Base-by-base conservation (phyloP, 2,797 vertebrate genomes). In the Luscinia luscinia region DNA sequence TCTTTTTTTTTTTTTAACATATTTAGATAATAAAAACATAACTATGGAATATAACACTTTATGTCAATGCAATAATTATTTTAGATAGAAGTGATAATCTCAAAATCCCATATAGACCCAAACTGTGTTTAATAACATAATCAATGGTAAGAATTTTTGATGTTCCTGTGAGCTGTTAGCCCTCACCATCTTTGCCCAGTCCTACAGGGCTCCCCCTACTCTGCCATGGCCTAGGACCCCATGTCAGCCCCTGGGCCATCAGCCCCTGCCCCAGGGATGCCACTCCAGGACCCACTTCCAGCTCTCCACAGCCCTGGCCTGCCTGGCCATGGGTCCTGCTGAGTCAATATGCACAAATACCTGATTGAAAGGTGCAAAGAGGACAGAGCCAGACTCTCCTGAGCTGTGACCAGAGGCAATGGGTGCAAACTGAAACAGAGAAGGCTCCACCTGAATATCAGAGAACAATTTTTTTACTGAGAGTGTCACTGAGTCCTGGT, bases 201-300 rank as follows among this genome's bases (percentile, higher is more conserved):
- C 2, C 11, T 3, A 9, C 5, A 20, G 10, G 17, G 15, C 4
- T 49, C 5, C 16, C 30, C 13, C 2, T 2, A 2, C 7, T 7
- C 24, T 57, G 4, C 22, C n/a, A 48, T 4, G 4, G 17, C 21
- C 2, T n/a, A 61, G 38, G 23, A 48, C 18, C 6, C 16, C 23
- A 43, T 22, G 27, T 26, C 24, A 67, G 18, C 6, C 18, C n/a
- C 10, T 9, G 38, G n/a, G n/a, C 18, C 41, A 43, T 9, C n/a
- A 76, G 11, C 2, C 15, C 22, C 16, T 72, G 26, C 16, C 43
- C 17, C 5, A 5, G 9, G 0, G 4, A 38, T 36, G 15, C 16
- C 6, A 4, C 59, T 61, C 28, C 20, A 72, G 34, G 6, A 5
- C 7, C 5, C 3, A 7, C 27, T 27, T 70, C 20, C 64, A 51